Evolutionary conservation across 1,140 invertebrate genomes (phyloP).

Genomic region (Drosophila asahinai): DNA sequence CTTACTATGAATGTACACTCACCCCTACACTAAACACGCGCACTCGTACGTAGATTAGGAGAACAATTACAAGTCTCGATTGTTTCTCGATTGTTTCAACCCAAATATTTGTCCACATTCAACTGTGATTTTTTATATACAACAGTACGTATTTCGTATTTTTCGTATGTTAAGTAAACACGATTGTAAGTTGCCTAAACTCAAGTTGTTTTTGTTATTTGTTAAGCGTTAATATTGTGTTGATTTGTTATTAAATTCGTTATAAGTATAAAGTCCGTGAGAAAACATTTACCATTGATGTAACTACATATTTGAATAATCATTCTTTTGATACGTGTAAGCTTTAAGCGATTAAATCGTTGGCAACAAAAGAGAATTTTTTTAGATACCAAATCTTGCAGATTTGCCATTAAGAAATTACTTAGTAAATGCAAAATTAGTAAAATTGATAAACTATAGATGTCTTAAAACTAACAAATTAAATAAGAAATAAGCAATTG

Average conservation of each 20-base stretch:
- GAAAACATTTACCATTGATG: conserved; percentile 2
- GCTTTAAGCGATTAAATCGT: conserved; percentile 27
- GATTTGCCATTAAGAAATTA: neutral
- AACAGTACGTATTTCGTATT: conserved; percentile 17
- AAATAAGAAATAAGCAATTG: conserved; percentile 15
- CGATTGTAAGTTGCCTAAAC: conserved; percentile 27
- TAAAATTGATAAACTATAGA: conserved; percentile 11
- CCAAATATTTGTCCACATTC: conserved; percentile 30
- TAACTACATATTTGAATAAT: neutral
- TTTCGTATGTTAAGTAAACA: conserved; percentile 27
- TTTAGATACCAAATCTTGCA: neutral
- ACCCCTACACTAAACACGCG: conserved; percentile 15
- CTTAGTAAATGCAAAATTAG: neutral
- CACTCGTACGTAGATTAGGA: conserved; percentile 5
- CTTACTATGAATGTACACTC: conserved; percentile 6
- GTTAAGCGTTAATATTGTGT: conserved; percentile 32
- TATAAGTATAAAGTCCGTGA: neutral
- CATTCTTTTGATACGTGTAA: conserved; percentile 1
- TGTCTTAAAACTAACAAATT: neutral
- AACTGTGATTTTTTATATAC: conserved; percentile 62
- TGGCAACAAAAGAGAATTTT: neutral
- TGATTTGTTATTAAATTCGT: conserved; percentile 9
- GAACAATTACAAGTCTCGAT: conserved; percentile 36
- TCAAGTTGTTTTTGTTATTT: conserved; percentile 26
- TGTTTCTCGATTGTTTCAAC: conserved; percentile 24